Percentiles rank a stretch among this genome's conserved stretches.
phyloP scores from a whole-genome alignment of 1,140 invertebrate genomes.

The Papilio polyxenes region DNA sequence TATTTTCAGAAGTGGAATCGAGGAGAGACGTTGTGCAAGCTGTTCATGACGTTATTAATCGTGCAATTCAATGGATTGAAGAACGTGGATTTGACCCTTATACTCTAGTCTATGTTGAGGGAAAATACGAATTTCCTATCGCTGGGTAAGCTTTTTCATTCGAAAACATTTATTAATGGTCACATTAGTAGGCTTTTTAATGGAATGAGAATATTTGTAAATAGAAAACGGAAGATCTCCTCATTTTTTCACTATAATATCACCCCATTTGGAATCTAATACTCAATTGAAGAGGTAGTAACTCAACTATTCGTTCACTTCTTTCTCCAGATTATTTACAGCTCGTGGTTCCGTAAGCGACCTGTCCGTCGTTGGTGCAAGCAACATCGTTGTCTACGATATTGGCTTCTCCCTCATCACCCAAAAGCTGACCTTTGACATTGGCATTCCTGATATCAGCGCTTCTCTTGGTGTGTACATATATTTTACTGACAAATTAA shows the following conservation, averaged over 20 bases:
- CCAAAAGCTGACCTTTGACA: neutral
- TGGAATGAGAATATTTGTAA: neutral
- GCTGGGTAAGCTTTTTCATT: neutral
- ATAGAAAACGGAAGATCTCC: neutral
- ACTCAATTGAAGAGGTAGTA: too few species aligned
- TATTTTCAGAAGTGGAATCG: constrained; percentile 1
- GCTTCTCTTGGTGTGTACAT: neutral
- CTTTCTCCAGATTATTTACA: neutral
- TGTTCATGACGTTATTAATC: neutral
- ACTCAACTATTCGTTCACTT: neutral
- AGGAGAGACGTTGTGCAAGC: neutral
- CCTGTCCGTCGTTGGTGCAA: neutral
- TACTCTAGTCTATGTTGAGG: neutral
- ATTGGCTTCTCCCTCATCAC: neutral
- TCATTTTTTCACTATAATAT: too few species aligned
- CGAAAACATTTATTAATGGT: neutral
- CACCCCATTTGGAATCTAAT: too few species aligned
- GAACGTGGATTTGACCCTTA: neutral
- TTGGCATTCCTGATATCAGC: neutral
- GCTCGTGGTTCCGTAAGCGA: constrained; percentile 22
- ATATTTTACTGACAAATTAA: neutral
- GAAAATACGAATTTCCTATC: neutral
- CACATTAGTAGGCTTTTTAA: neutral
- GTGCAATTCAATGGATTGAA: neutral
- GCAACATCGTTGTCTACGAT: constrained; percentile 29